Conservation (phyloP, 2,113 vertebrate genomes). For the Clarias magur region DNA sequence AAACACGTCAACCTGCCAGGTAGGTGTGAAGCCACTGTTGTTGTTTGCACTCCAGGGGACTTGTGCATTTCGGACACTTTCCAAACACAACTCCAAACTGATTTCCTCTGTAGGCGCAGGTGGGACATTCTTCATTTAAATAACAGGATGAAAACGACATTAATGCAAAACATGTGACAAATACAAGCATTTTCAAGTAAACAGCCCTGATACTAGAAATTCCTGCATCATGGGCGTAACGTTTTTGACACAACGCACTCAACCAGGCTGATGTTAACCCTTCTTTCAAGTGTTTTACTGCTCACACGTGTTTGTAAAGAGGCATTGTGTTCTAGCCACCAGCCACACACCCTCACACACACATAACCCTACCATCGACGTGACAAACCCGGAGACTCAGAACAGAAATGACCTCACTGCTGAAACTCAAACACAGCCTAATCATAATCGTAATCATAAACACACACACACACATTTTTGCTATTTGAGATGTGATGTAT, state of each 20-base stretch:
- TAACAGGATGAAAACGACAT: background rate
- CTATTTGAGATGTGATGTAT: background rate
- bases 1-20: constrained; percentile 40
- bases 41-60: background rate
- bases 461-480: constrained; percentile 30
- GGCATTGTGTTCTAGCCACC: constrained; percentile 24
- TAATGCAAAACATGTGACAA: background rate
- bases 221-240: constrained; percentile 2
- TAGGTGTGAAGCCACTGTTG: background rate
- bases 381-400: constrained; percentile 38
- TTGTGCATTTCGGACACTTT: background rate
- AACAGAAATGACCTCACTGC: constrained; percentile 50
- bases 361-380: constrained; percentile 15
- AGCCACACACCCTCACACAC: background rate
- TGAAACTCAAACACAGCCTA: constrained; percentile 33
- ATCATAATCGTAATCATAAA: constrained; percentile 17
- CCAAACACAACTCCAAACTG: background rate
- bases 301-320: constrained; percentile 35
- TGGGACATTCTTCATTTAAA: background rate
- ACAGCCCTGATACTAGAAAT: background rate
- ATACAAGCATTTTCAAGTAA: background rate
- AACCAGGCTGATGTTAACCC: background rate
- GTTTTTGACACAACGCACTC: constrained; percentile 1
- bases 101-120: background rate
- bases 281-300: constrained; percentile 29